Conservation (phyloP, 2,797 vertebrate genomes). For the Xerus rutilus region DNA sequence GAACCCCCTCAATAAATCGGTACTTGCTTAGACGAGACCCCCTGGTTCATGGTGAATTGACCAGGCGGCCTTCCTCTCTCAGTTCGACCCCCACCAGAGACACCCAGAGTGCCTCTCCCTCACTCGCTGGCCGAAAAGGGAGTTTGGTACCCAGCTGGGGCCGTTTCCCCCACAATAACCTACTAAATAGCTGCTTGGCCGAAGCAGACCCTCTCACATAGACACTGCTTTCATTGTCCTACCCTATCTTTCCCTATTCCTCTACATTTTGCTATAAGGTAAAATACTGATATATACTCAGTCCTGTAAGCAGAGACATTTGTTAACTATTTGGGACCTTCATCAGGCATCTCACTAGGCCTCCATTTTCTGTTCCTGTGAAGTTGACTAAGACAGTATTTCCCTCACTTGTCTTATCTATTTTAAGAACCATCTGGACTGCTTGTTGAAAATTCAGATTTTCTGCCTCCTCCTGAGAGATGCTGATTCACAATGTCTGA, state of each 20-base stretch:
- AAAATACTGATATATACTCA: neutral
- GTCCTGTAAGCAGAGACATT: neutral
- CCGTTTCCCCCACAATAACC: no score
- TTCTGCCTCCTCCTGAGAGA: neutral
- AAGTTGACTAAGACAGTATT: neutral
- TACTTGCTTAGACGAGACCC: no score
- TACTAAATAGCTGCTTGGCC: neutral
- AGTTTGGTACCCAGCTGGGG: no score
- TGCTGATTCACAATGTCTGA: neutral
- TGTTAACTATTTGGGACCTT: neutral
- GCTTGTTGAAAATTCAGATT: constrained; percentile 28
- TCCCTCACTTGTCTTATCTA: neutral
- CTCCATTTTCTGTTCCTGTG: neutral
- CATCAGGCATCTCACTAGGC: neutral
- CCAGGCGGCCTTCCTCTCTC: no score
- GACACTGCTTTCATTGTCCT: neutral
- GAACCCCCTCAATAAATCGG: no score
- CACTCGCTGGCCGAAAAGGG: no score
- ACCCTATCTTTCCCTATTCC: neutral
- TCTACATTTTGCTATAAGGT: neutral
- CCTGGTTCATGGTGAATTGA: no score
- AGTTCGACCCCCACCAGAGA: no score
- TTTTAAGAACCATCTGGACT: neutral
- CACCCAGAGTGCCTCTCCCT: no score
- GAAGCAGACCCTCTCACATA: neutral